Evolutionary conservation across 2,113 vertebrate genomes (phyloP), one percentile per base, ranked within the genome.

Genomic region (Pterocles burchelli): DNA sequence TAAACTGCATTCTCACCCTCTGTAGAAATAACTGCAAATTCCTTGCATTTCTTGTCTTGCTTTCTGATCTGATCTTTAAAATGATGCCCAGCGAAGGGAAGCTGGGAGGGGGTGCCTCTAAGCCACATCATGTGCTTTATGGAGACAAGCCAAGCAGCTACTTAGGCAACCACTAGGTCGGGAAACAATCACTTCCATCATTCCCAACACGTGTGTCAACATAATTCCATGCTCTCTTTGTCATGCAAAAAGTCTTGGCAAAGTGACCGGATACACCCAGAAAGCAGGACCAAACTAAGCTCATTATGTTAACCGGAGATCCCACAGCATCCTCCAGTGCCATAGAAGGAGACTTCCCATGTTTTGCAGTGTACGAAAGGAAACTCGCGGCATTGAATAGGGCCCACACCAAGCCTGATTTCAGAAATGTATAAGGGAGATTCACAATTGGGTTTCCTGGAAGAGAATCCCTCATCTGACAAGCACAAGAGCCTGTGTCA

Each of bases 201-300:
- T 96, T 97, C 95, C 90, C 96, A 96, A 97, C 96, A 97, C 86
- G 94, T 97, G 96, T 97, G 96, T 97, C 96, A 96, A 96, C 96
- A 96, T 95, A 97, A 96, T 97, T 96, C 96, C 96, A 96, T 96
- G 96, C 96, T 95, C 77, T 93, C 96, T 95, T 97, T 97, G 94
- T 97, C 96, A 97, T 97, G 95, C 95, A 97, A 97, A 96, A 94
- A 73, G 86, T 86, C 80, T 93, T 97, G 96, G 95, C 90, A 92
- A 72, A 94, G 85, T 79, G 91, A 96, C 96, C 96, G 95, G 96
- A 96, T 97, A 96, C 90, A 96, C 95, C 93, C 96, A 96, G 96
- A 96, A 96, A 96, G 93, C 92, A 94, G 92, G 58, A 93, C 89
- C 73, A 70, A 82, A 85, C 95, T 96, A 96, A 97, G 94, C 96